A percentile compares a stretch with the other conserved stretches of the same genome.
Evolutionary conservation across 2,113 vertebrate species (phyloP).

Genomic region (Orthochromis malagaraziensis): DNA sequence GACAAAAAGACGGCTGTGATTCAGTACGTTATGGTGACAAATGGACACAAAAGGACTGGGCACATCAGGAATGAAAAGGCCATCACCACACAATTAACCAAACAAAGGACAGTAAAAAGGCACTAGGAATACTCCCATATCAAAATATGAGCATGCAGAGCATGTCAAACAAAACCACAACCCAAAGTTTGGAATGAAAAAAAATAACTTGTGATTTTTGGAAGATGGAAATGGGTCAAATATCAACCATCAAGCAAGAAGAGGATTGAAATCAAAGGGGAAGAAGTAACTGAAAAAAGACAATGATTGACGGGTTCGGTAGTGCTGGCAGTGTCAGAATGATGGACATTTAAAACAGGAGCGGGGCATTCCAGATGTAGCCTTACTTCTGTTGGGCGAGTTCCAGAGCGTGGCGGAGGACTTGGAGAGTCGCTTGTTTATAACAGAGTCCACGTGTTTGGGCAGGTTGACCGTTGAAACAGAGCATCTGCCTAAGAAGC

Average conservation of each 20-base stretch:
- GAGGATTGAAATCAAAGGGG: conserved; percentile 36
- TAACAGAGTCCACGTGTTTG: conserved; percentile 98
- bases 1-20: neutral
- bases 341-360: conserved; percentile 32
- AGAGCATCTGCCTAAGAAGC: conserved; percentile 94
- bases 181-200: neutral
- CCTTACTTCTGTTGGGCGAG: conserved; percentile 99
- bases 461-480: conserved; percentile 98
- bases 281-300: conserved; percentile 34
- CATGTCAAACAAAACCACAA: neutral
- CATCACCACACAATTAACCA: conserved; percentile 38
- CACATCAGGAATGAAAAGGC: conserved; percentile 38
- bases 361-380: conserved; percentile 47
- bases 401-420: conserved; percentile 99
- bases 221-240: conserved; percentile 40
- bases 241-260: conserved; percentile 38
- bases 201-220: neutral
- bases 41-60: conserved; percentile 1
- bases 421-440: conserved; percentile 99
- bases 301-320: conserved; percentile 31
- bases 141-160: conserved; percentile 20
- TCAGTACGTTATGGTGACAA: neutral
- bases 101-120: conserved; percentile 13
- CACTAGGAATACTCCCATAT: neutral
- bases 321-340: conserved; percentile 29